Evolutionary conservation across 2,888 invertebrate species (phyloP), one percentile per base, ranked within the genome.

Genomic region (Hydraecia micacea): DNA sequence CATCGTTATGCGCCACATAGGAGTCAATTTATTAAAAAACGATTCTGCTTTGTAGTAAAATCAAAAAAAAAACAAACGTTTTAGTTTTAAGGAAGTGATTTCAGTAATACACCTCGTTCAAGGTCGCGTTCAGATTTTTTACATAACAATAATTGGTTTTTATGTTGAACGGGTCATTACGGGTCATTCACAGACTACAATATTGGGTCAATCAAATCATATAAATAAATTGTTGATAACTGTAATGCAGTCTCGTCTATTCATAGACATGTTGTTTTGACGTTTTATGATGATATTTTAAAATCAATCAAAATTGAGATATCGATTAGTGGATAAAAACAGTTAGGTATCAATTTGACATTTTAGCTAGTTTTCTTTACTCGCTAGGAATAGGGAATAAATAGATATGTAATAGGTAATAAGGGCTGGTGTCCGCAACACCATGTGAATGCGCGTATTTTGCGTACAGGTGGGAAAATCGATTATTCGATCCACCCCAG

Each of bases 81-180:
- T 87, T 83, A 70, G 52, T 86, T 81, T 82, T 81, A 81, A 88
- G 91, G 91, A 91, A 91, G 89, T 89, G 80, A 84, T 84, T 87
- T 75, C 55, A 68, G 75, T 87, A 90, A 88, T 81, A 68, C 46
- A 79, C 70, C 68, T 80, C 83, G 68, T 73, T 86, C 87, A 90
- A 87, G 85, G 86, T 60, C 42, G 32, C 28, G 13, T 36, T 69
- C 73, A 42, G 69, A 25, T 77, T 77, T 85, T 80, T 85, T 78
- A 75, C 84, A 84, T 82, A 85, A 89, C 84, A 88, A 86, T 84
- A 84, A 88, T 84, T 75, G 78, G 63, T 78, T 89, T 84, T 80
- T 81, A 36, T 79, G 49, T 73, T 60, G 68, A 77, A 72, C 63
- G 21, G 55, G 32, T 82, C 68, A 78, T 55, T 55, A 55, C 55